Base-by-base conservation (phyloP, 2,888 invertebrate genomes). In the Chouioia cunea region DNA sequence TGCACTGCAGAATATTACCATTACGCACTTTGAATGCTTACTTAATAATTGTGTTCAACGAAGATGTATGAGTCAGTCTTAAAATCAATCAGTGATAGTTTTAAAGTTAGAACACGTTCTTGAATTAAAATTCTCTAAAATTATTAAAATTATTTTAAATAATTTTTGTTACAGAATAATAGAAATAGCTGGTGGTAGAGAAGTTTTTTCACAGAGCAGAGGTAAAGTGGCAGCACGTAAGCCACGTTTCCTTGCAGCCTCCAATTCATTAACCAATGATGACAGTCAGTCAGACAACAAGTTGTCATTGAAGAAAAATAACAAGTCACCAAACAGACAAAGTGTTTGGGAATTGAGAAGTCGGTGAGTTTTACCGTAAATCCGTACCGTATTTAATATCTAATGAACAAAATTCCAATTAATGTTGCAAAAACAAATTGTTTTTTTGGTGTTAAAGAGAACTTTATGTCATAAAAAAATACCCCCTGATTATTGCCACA, bases 121-220 rank as follows among this genome's bases (percentile, higher is more conserved):
- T 27, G 27, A 27, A 27, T 27, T 27, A n/a, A n/a, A n/a, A n/a
- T 27, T 27, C 6, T 6, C 27, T 27, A 27, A 27, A 27, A 6
- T 27, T 27, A 6, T 6, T 27, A 6, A 2, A 27, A 27, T 27
- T 27, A 27, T 27, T 6, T 27, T 27, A 6, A 27, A 27, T 27
- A 27, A 27, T 53, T 50, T 69, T 4, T 58, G 16, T 78, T 80
- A 46, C 80, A 90, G 90, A 85, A 93, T 93, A 84, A 91, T 91
- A 80, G 91, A 91, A 86, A 91, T 91, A 79, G 94, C 95, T 66
- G 95, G 95, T 77, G 95, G 94, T 72, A 89, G 94, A 71, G 94
- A 95, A 86, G 89, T 94, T 74, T 94, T 92, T 86, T 94, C 94
- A 50, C 93, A 93, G 85, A 94, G 93, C 85, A 88, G 93, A 79